Conservation (phyloP, 2,113 vertebrate genomes). For the Laticauda laticaudata region DNA sequence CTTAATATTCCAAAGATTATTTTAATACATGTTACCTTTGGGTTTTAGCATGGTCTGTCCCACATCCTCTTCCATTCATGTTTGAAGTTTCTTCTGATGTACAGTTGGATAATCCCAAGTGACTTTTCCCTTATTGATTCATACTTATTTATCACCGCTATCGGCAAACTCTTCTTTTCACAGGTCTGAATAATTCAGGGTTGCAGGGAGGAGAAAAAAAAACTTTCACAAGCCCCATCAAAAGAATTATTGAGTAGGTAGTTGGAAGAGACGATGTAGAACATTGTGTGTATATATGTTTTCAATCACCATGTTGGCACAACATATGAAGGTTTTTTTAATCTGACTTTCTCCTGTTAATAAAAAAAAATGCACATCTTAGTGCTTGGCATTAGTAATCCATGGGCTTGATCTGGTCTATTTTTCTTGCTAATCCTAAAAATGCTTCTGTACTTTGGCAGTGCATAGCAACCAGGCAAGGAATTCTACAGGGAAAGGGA, state of each 20-base stretch:
- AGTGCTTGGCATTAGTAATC: background rate
- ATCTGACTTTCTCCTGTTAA: background rate
- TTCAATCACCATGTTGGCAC: conserved; percentile 29
- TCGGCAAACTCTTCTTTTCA: conserved; percentile 19
- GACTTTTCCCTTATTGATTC: conserved; percentile 15
- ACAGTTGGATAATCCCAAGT: conserved; percentile 13
- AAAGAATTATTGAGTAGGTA: conserved; percentile 24
- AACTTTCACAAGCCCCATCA: conserved; percentile 23
- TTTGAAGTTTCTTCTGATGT: conserved; percentile 30
- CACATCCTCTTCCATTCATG: background rate
- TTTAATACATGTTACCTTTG: conserved; percentile 21
- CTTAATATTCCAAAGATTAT: background rate
- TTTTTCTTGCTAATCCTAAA: background rate
- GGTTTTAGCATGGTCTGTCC: conserved; percentile 8
- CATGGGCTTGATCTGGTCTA: background rate
- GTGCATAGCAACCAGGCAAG: background rate
- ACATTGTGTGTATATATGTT: conserved; percentile 4
- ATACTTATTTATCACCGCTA: conserved; percentile 40
- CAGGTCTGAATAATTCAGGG: conserved; percentile 36
- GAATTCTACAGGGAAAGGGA: background rate
- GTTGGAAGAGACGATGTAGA: conserved; percentile 22
- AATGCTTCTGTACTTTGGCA: background rate
- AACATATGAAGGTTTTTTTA: conserved; percentile 19
- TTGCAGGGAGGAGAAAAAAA: conserved; percentile 7
- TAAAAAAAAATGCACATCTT: background rate